Percentiles rank a stretch among this genome's conserved stretches.
phyloP scores from a whole-genome alignment of 2,888 invertebrate species.

The Apamea crenata region DNA sequence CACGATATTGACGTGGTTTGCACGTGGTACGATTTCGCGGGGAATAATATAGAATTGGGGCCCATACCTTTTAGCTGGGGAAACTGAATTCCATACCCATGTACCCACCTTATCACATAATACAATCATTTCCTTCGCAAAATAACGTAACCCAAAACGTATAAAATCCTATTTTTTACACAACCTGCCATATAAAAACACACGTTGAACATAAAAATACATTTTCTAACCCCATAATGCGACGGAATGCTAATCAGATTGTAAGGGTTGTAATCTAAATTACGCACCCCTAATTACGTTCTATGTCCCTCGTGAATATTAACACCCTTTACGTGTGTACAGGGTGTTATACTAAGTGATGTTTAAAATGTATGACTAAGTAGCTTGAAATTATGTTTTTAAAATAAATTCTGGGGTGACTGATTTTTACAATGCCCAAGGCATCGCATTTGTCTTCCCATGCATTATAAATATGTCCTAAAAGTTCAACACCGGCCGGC shows the following conservation, averaged over 20 bases:
- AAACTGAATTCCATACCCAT: not conserved
- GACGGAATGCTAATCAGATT: constrained; percentile 66
- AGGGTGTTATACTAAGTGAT: constrained; percentile 53
- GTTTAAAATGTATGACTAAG: constrained; percentile 49
- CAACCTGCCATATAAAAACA: constrained; percentile 15
- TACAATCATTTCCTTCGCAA: not conserved
- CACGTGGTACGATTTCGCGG: too few species aligned
- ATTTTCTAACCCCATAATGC: constrained; percentile 57
- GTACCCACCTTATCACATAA: constrained; percentile 27
- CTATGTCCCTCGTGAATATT: constrained; percentile 67
- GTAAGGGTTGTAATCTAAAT: constrained; percentile 67
- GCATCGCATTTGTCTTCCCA: too few species aligned
- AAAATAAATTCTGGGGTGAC: not conserved
- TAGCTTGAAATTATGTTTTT: constrained; percentile 23
- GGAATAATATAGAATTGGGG: too few species aligned
- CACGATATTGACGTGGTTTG: too few species aligned
- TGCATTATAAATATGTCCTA: too few species aligned
- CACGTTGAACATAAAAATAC: constrained; percentile 44
- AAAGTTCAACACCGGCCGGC: too few species aligned
- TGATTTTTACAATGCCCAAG: not conserved
- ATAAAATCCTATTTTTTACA: constrained; percentile 17
- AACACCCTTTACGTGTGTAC: constrained; percentile 40
- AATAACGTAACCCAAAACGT: constrained; percentile 8
- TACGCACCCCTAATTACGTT: constrained; percentile 64
- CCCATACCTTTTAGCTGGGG: not conserved